Base-by-base conservation (phyloP, 2,797 vertebrate genomes). In the Hoplostethus atlanticus region DNA sequence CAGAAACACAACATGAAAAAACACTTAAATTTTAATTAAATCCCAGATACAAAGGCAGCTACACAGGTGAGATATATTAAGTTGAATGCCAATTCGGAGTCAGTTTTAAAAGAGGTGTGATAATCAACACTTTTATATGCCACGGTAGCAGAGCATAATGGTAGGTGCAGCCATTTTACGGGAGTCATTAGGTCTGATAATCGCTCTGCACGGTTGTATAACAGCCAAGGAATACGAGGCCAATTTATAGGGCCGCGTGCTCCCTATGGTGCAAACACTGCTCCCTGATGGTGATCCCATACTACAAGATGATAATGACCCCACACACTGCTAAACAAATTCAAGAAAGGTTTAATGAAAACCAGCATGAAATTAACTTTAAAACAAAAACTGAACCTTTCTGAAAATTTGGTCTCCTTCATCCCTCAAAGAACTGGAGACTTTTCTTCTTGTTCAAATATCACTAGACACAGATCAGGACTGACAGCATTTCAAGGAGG, bases 1-100 rank as follows among this genome's bases (percentile, higher is more conserved):
- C 46, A 28, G 76, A 65, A 76, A 36, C 36, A 51, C 11, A 10
- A 57, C 30, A 13, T 30, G 30, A 13, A 69, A 68, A 48, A 36
- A 36, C 0, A 57, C 42, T 44, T 44, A 44, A 3, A 13, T 48
- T 42, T 58, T 28, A 44, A 12, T 50, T 2, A 28, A 80, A 51
- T 12, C 2, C 2, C 6, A 60, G 4, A 15, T 4, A 55, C 8
- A 21, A 25, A 63, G 13, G 15, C 7, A 68, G 31, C 55, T 36
- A 65, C 13, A 60, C 59, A 71, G 1, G 28, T 13, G 38, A 44
- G 12, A 4, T 12, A 44, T 44, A 44, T 44, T 13, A 44, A 44
- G 42, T 4, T 44, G 42, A 13, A 44, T 44, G 11, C 10, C 53
- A 55, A n/a, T 17, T 51, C 21, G 2, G 7, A 51, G 3, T 51